Evolutionary conservation across 2,113 vertebrate species (phyloP).

Genomic region (Hassar affinis): DNA sequence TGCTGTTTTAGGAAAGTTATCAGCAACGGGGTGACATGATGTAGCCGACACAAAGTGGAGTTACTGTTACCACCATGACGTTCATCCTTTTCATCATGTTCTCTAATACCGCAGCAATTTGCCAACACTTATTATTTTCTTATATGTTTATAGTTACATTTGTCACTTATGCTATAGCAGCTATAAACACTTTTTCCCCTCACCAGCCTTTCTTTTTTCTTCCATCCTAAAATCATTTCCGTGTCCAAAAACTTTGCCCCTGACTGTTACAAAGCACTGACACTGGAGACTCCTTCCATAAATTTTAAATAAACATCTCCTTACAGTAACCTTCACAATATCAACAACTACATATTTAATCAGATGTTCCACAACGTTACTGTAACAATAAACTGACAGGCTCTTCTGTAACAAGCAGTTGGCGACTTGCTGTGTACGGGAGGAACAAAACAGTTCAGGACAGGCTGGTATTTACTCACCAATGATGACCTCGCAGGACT

Average conservation of each 20-base stretch:
- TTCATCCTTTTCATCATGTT: background rate
- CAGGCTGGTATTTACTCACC: conserved; percentile 71
- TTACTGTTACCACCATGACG: background rate
- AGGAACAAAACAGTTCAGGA: background rate
- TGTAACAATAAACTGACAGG: background rate
- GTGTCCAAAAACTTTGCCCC: too few species aligned
- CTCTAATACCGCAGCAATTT: background rate
- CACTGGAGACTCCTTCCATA: background rate
- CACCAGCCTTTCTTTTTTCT: background rate
- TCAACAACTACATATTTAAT: background rate
- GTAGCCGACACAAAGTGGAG: background rate
- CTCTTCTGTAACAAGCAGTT: background rate
- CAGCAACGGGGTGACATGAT: background rate
- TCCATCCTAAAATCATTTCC: too few species aligned
- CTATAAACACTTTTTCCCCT: too few species aligned
- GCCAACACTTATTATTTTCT: background rate
- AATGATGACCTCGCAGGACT: conserved; percentile 89
- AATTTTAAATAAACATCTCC: background rate
- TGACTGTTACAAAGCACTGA: background rate
- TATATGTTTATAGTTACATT: background rate
- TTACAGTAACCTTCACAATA: background rate
- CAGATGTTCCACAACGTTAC: too few species aligned
- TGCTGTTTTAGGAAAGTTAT: background rate
- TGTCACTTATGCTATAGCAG: too few species aligned
- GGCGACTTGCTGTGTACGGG: background rate